Evolutionary conservation across 2,888 invertebrate genomes (phyloP).

Genomic region (Acanthococcus lagerstroemiae): DNA sequence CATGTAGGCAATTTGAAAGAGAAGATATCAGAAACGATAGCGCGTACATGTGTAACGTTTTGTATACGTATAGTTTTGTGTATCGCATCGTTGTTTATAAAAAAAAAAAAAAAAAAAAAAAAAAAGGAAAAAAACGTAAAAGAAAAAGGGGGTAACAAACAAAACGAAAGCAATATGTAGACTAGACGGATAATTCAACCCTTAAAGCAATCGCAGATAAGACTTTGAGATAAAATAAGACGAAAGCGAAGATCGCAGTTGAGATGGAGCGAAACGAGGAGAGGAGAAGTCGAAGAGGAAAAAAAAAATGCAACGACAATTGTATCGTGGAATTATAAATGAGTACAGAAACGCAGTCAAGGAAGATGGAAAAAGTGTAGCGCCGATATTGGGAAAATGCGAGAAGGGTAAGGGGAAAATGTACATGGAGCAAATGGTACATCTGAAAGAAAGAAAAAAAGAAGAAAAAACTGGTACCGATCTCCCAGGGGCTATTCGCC

Average conservation of each 20-base stretch:
- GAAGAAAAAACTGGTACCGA: conserved; percentile 21
- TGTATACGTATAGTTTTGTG: conserved; percentile 7
- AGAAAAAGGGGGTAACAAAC: not conserved
- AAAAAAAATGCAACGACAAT: conserved; percentile 28
- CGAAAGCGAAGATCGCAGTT: conserved; percentile 3
- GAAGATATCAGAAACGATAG: conserved; percentile 26
- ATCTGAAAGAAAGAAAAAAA: conserved; percentile 7
- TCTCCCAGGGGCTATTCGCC: conserved; percentile 31
- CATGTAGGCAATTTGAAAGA: conserved; percentile 26
- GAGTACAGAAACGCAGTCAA: conserved; percentile 8
- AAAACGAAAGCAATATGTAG: conserved; percentile 24
- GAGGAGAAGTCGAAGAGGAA: not conserved
- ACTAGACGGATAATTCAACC: conserved; percentile 29
- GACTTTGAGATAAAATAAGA: conserved; percentile 19
- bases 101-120: conserved; percentile 10
- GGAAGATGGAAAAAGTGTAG: conserved; percentile 10
- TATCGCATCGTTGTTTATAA: conserved; percentile 20
- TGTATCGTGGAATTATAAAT: conserved; percentile 30
- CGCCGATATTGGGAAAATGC: conserved; percentile 21
- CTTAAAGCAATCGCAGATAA: conserved; percentile 31
- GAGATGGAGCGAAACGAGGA: not conserved
- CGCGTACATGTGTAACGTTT: not conserved
- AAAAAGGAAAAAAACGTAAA: not conserved
- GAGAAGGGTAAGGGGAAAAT: not conserved
- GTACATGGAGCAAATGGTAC: not conserved